phyloP scores from a whole-genome alignment of 1,140 invertebrate genomes.

The Daktulosphaira vitifoliae region DNA sequence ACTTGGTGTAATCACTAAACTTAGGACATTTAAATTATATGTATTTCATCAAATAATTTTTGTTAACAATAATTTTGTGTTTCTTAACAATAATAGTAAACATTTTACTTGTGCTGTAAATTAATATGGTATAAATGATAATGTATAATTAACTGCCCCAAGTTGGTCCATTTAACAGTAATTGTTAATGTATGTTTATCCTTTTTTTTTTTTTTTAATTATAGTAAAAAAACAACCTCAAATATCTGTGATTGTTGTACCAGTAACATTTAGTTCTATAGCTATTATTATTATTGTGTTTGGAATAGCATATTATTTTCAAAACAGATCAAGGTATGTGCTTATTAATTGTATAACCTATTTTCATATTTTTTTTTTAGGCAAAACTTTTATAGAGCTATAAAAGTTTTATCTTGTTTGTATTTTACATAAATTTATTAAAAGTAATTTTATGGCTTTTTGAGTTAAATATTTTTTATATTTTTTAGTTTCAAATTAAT shows the following conservation, averaged over 20 bases:
- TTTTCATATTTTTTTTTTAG: too few relatives aligned
- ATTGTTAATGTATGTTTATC: too few relatives aligned
- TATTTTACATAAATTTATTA: too few relatives aligned
- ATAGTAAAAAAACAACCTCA: conserved; percentile 64
- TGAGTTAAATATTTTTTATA: too few relatives aligned
- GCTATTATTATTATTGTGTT: conserved; percentile 73
- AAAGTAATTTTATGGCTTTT: too few relatives aligned
- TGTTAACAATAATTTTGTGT: too few relatives aligned
- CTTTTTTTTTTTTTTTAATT: conserved; percentile 42
- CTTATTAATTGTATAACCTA: background rate
- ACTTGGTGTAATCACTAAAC: too few relatives aligned
- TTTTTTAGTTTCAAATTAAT: too few relatives aligned
- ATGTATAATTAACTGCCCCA: background rate
- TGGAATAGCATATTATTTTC: conserved; percentile 72
- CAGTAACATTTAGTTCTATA: conserved; percentile 64
- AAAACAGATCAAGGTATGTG: conserved; percentile 61
- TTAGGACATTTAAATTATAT: too few relatives aligned
- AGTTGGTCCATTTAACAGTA: too few relatives aligned
- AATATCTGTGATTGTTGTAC: conserved; percentile 74
- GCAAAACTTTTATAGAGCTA: background rate
- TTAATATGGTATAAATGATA: background rate
- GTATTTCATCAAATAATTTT: too few relatives aligned
- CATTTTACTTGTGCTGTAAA: conserved; percentile 2
- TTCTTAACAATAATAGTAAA: conserved; percentile 21
- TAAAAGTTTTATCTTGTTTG: too few relatives aligned